Percentiles rank a stretch among this genome's conserved stretches.
Conservation (phyloP, 1,140 invertebrate genomes). For the Patella vulgata region DNA sequence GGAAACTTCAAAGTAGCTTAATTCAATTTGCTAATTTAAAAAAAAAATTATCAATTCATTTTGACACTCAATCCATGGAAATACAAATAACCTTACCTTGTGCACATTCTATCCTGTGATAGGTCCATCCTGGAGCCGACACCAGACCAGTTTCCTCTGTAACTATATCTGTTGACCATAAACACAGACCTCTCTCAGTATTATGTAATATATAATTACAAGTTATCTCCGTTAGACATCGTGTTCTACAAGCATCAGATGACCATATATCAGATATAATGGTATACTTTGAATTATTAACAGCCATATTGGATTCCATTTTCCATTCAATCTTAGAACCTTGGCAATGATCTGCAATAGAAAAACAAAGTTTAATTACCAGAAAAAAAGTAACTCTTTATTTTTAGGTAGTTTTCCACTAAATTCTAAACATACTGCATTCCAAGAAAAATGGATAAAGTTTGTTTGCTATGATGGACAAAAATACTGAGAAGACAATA, state of each 20-base stretch:
- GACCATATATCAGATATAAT: slow-evolving; percentile 31
- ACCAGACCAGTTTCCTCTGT: neutral
- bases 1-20: no score
- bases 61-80: no score
- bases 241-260: slow-evolving; percentile 14
- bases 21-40: no score
- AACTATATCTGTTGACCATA: slow-evolving; percentile 11
- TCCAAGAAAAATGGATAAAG: no score
- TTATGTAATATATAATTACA: slow-evolving; percentile 36
- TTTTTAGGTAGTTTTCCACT: no score
- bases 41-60: no score
- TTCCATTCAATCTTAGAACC: slow-evolving; percentile 32
- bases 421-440: no score
- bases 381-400: no score
- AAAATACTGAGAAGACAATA: no score
- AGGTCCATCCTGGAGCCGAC: slow-evolving; percentile 35
- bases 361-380: no score
- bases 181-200: slow-evolving; percentile 14
- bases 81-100: slow-evolving; percentile 19
- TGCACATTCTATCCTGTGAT: slow-evolving; percentile 25
- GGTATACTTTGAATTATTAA: slow-evolving; percentile 12
- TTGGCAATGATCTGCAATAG: slow-evolving; percentile 35
- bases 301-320: slow-evolving; percentile 2
- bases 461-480: no score
- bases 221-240: slow-evolving; percentile 20